phyloP scores from a whole-genome alignment of 2,113 vertebrate genomes.

The Peromyscus leucopus region DNA sequence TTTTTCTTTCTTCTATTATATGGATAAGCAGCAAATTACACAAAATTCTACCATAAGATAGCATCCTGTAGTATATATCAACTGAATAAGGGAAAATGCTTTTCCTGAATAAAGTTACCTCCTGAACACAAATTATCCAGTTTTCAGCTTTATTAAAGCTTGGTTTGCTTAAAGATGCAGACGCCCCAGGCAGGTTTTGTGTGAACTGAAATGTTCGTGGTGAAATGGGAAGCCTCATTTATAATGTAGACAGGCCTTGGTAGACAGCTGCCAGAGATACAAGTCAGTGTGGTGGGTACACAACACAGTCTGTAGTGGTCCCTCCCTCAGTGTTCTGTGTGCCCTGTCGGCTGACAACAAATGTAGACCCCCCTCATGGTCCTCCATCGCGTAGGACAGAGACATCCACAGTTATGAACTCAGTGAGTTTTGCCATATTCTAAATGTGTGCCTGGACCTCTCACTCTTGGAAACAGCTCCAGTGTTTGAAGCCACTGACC shows the following conservation, averaged over 20 bases:
- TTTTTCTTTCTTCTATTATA: background rate
- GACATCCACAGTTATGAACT: background rate
- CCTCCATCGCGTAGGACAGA: background rate
- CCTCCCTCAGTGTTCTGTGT: background rate
- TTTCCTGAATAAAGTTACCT: background rate
- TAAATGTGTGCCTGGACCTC: background rate
- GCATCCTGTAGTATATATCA: background rate
- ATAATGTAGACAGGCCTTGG: accelerated
- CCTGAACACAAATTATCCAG: background rate
- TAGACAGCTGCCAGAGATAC: accelerated
- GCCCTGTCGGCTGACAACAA: background rate
- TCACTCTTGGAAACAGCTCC: background rate
- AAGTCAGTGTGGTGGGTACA: background rate
- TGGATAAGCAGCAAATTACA: background rate
- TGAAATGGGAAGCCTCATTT: background rate
- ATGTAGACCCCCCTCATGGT: background rate
- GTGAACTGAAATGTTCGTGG: background rate
- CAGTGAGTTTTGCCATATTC: background rate
- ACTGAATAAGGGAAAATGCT: background rate
- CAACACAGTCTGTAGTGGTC: no score
- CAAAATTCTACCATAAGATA: background rate
- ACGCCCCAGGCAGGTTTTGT: background rate
- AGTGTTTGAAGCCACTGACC: background rate
- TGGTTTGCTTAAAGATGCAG: background rate
- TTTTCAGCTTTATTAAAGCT: background rate